These are phyloP conservation scores for Drosophila equinoxialis DNA, from an alignment of 1,140 invertebrate genomes.

Conservation along the genomic window DNA sequence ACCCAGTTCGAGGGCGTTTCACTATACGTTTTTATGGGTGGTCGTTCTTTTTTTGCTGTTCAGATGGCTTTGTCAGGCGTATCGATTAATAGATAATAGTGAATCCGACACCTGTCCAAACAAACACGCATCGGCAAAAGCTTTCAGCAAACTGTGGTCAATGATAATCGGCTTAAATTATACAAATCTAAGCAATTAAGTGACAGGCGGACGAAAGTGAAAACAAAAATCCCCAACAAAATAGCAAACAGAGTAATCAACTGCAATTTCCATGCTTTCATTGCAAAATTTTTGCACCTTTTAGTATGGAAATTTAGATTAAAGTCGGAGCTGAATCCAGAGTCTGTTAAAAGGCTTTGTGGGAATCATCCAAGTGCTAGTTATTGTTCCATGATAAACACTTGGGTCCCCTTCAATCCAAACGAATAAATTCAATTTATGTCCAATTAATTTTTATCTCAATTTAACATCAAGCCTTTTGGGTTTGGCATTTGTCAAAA, in stretches of 20 bases:
- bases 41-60: not conserved
- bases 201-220: constrained; percentile 37
- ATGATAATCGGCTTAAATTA: constrained; percentile 74
- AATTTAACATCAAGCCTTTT: too few species aligned
- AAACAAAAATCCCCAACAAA: constrained; percentile 47
- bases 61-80: constrained; percentile 9
- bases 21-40: not conserved
- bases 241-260: constrained; percentile 57
- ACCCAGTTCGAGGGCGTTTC: constrained; percentile 25
- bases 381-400: too few species aligned
- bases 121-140: constrained; percentile 19
- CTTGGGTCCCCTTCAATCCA: too few species aligned
- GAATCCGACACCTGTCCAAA: constrained; percentile 8
- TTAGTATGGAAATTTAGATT: not conserved
- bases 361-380: too few species aligned
- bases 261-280: constrained; percentile 1
- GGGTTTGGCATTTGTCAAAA: too few species aligned
- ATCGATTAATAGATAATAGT: constrained; percentile 66
- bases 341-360: too few species aligned
- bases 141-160: constrained; percentile 75
- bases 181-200: constrained; percentile 73
- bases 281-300: constrained; percentile 26
- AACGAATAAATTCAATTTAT: too few species aligned
- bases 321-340: not conserved
- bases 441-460: too few species aligned